A percentile compares a stretch with the other conserved stretches of the same genome.
Evolutionary conservation across 2,888 invertebrate species (phyloP).

Genomic region (Salpingus planirostris): DNA sequence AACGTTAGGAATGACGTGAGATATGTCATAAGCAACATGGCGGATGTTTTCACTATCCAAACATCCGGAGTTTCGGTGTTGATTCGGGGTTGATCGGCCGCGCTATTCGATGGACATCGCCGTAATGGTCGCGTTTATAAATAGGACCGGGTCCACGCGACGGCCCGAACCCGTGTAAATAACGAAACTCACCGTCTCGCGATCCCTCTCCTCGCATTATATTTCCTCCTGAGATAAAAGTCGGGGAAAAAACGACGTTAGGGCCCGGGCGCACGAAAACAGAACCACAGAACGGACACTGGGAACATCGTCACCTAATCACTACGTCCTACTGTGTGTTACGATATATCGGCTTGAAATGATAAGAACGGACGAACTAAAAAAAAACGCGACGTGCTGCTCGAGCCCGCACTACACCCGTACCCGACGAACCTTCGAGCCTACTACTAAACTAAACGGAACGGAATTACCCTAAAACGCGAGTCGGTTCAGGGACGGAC

Average conservation of each 20-base stretch:
- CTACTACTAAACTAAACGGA: slow-evolving; percentile 33
- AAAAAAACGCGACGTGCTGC: slow-evolving; percentile 33
- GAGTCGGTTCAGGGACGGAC: slow-evolving; percentile 31
- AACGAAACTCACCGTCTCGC: no score
- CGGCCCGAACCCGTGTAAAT: neutral
- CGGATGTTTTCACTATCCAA: slow-evolving; percentile 36
- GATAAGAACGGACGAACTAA: slow-evolving; percentile 38
- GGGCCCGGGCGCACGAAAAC: no score
- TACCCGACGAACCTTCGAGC: slow-evolving; percentile 34
- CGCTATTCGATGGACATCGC: no score
- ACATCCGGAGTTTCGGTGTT: no score
- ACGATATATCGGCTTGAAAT: slow-evolving; percentile 25
- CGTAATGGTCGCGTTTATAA: no score
- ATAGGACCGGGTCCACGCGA: slow-evolving; percentile 1
- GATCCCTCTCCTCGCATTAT: no score
- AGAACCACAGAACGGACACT: no score
- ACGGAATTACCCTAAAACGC: slow-evolving; percentile 37
- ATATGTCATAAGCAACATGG: slow-evolving; percentile 42
- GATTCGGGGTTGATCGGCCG: no score
- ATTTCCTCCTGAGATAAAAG: no score
- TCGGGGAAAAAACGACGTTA: no score
- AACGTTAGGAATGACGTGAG: slow-evolving; percentile 37
- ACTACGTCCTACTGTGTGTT: no score
- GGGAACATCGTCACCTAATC: no score
- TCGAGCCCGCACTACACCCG: slow-evolving; percentile 32